Base-by-base conservation (phyloP, 2,113 vertebrate genomes). In the Mohoua ochrocephala region DNA sequence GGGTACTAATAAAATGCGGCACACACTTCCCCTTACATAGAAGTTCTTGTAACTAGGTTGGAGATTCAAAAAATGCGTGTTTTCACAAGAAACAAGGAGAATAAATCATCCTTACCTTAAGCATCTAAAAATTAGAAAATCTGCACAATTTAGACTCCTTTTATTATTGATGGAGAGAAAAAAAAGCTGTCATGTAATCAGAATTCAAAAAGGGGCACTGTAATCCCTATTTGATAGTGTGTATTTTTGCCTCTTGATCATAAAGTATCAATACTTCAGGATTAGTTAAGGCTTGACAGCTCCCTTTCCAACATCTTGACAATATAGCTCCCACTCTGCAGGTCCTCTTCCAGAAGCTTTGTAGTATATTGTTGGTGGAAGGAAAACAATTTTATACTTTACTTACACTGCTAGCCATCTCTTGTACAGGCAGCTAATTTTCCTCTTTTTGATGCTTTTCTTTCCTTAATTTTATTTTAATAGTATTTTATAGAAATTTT, bases 121-220 rank as follows among this genome's bases (percentile, higher is more conserved):
- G 3, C 4, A 77, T 33, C 22, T 41, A 44, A 65, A 86, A 80
- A 8, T 23, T 33, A 73, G n/a, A 83, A 89, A 73, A 69, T 41
- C 20, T 49, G 18, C 0, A 0, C 15, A 21, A 31, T 0, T 31
- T 44, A 24, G 13, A 3, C 6, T 80, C 7, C 6, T 76, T 87
- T 84, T 79, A 52, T 54, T 71, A 26, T 26, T 21, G 63, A 18
- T 23, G 21, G 11, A 54, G 15, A 41, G 13, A 21, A 18, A 37
- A 84, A 84, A 63, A 11, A 6, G 0, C n/a, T 60, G 10, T 71
- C 15, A 31, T 64, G 30, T 47, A 42, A 85, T 42, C 39, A 79
- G 35, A 92, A 35, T 47, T 35, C 41, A 79, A 12, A 11, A 83
- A 79, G 83, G 5, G 19, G 2, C 12, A 31, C 27, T 39, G 39